phyloP scores from a whole-genome alignment of 2,113 vertebrate species.

The Phrynocephalus versicolor region DNA sequence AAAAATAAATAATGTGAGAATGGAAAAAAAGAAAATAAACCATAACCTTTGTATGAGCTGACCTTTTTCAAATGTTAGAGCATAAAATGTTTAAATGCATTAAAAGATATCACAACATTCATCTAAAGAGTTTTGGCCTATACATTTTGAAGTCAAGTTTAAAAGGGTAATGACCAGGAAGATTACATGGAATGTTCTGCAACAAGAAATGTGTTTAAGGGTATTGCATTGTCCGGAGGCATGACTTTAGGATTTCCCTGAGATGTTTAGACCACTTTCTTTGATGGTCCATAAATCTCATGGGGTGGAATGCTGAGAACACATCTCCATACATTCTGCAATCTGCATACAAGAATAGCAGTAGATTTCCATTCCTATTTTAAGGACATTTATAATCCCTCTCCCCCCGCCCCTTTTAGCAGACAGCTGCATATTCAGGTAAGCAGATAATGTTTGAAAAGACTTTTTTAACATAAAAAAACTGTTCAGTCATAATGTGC shows the following conservation, averaged over 20 bases:
- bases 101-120: slow-evolving; percentile 20
- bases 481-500: too few relatives aligned
- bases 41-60: slow-evolving; percentile 12
- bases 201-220: slow-evolving; percentile 17
- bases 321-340: neutral
- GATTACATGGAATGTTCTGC: slow-evolving; percentile 11
- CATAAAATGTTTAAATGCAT: slow-evolving; percentile 44
- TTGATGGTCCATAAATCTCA: slow-evolving; percentile 9
- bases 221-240: neutral
- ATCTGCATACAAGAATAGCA: neutral
- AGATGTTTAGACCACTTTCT: slow-evolving; percentile 18
- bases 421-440: too few relatives aligned
- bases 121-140: slow-evolving; percentile 1
- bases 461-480: too few relatives aligned
- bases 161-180: slow-evolving; percentile 30
- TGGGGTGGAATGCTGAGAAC: neutral
- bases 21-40: slow-evolving; percentile 21
- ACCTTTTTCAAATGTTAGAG: slow-evolving; percentile 50
- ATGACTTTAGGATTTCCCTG: neutral
- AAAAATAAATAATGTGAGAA: slow-evolving; percentile 41
- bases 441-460: too few relatives aligned
- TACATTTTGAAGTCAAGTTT: slow-evolving; percentile 48
- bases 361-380: too few relatives aligned
- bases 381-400: too few relatives aligned
- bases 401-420: too few relatives aligned